phyloP scores from a whole-genome alignment of 2,113 vertebrate genomes.

The Grammomys surdaster region DNA sequence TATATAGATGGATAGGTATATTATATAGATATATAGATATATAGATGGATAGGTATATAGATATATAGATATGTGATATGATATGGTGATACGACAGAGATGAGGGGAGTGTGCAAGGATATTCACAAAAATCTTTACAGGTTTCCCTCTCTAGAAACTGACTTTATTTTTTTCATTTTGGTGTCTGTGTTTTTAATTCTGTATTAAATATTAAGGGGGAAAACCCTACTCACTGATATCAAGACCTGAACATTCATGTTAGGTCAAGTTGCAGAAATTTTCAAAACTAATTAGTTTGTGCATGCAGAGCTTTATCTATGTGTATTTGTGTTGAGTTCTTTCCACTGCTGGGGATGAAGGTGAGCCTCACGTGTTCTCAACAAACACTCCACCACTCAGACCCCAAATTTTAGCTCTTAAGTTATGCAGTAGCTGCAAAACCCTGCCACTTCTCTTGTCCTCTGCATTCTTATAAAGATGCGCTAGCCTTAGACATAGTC shows the following conservation, averaged over 20 bases:
- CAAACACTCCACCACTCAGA: not conserved
- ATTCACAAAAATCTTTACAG: not conserved
- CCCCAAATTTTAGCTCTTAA: not conserved
- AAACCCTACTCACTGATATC: not conserved
- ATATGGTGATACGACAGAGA: too few species aligned
- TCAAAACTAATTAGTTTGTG: conserved; percentile 16
- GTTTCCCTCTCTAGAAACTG: not conserved
- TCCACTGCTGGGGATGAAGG: not conserved
- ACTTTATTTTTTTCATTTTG: conserved; percentile 24
- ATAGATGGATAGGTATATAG: not conserved
- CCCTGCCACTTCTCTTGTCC: not conserved
- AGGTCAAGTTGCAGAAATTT: not conserved
- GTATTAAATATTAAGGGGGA: not conserved
- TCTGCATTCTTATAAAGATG: conserved; percentile 33
- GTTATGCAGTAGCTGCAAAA: not conserved
- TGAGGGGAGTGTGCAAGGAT: not conserved
- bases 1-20: not conserved
- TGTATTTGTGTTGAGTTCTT: not conserved
- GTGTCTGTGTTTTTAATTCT: conserved; percentile 2
- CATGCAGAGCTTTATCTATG: not conserved
- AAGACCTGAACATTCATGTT: conserved; percentile 29
- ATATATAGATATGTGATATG: not conserved
- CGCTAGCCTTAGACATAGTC: not conserved
- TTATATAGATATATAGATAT: not conserved
- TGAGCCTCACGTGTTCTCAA: not conserved